Evolutionary conservation across 1,140 invertebrate genomes (phyloP).

Genomic region (Sinella curviseta): DNA sequence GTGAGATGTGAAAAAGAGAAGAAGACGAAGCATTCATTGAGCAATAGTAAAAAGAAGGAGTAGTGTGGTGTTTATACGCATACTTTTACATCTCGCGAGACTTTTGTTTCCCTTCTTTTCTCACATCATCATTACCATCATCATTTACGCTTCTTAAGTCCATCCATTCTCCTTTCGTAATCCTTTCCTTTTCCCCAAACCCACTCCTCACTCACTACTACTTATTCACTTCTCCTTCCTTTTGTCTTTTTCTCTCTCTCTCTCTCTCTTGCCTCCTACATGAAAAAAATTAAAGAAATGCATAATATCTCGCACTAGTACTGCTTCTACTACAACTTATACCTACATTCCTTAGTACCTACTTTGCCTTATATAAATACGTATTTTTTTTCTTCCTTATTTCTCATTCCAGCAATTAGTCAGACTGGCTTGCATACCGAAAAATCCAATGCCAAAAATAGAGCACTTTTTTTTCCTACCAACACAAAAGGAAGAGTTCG

Average conservation of each 20-base stretch:
- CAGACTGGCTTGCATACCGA: not conserved
- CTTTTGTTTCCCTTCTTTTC: not conserved
- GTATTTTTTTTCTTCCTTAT: not conserved
- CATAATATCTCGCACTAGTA: too few species aligned
- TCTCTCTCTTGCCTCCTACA: too few species aligned
- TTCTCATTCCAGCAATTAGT: not conserved
- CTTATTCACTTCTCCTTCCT: not conserved
- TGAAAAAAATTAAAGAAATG: too few species aligned
- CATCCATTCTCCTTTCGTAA: not conserved
- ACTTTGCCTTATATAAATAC: too few species aligned
- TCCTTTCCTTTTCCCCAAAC: not conserved
- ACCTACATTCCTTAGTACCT: too few species aligned
- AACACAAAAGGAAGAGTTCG: not conserved
- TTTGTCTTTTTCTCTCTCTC: not conserved
- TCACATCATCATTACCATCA: not conserved
- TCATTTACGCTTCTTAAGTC: not conserved
- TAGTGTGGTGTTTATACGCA: not conserved
- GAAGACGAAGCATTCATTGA: too few species aligned
- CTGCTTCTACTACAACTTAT: too few species aligned
- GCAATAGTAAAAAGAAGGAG: not conserved
- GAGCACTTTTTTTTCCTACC: constrained; percentile 1
- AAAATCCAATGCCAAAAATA: constrained; percentile 3
- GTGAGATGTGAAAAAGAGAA: too few species aligned
- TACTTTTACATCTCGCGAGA: not conserved
- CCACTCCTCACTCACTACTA: not conserved